phyloP scores from a whole-genome alignment of 2,113 vertebrate species.

The Lagopus muta region DNA sequence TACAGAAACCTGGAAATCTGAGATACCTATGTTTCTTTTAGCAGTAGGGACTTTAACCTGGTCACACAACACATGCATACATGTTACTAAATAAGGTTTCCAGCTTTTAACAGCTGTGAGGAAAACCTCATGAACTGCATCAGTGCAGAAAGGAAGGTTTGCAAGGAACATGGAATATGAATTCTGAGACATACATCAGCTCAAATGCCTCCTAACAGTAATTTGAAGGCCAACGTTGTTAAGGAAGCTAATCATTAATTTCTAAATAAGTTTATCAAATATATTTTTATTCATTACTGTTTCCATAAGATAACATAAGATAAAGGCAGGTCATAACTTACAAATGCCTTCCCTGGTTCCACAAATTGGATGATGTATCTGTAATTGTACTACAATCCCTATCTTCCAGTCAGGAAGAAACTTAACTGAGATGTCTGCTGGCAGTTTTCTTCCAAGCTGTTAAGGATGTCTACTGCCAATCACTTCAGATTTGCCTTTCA shows the following conservation, averaged over 20 bases:
- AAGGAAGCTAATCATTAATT: background rate
- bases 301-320: background rate
- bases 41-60: background rate
- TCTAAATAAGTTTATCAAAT: background rate
- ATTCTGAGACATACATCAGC: background rate
- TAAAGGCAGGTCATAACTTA: background rate
- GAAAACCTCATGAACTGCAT: background rate
- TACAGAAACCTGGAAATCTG: background rate
- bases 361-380: background rate
- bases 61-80: background rate
- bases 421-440: background rate
- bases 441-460: background rate
- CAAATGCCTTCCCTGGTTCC: background rate
- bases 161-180: background rate
- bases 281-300: slow-evolving; percentile 4
- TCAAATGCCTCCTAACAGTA: background rate
- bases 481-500: background rate
- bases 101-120: background rate
- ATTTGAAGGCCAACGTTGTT: background rate
- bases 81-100: background rate
- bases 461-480: background rate
- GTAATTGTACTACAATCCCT: background rate
- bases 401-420: background rate
- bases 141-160: background rate
- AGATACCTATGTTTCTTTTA: background rate